Evolutionary conservation across 2,113 vertebrate genomes (phyloP), one percentile per base, ranked within the genome.

Genomic region (Apistogramma diplotaenia): DNA sequence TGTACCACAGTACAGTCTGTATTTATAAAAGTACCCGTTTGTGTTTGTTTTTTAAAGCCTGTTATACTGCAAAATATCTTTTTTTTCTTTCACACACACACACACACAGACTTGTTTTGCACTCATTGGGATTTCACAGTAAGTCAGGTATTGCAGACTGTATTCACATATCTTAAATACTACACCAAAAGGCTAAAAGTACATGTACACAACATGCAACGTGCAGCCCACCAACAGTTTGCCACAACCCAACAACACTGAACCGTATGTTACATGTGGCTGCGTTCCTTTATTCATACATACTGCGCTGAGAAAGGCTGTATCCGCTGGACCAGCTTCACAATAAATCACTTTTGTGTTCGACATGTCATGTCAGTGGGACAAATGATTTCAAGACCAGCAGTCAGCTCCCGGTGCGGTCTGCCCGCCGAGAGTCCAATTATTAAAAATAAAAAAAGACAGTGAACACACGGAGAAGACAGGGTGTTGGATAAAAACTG

Each of bases 311-410:
- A 27, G 40, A 27, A 6, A 65, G 61, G 61, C 23, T 18, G 2
- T 19, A 8, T 67, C 62, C 23, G 15, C 62, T 19, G 40, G 49
- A 51, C 3, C 49, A 51, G 46, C 46, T 49, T 49, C 16, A 49
- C 16, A 49, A 18, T 19, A 49, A 49, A 49, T 49, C 46, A 49
- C 46, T 49, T 15, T 3, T 18, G 49, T 2, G 25, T 21, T 43
- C 0, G 8, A n/a, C 18, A n/a, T 43, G 8, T 0, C 0, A 13
- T 2, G 40, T 12, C 40, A 43, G 40, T 43, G 40, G 60, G 35
- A 25, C 10, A 15, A 13, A 13, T 15, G 40, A 43, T 43, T 43
- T 43, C 40, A 43, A 43, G 40, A 43, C 40, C 61, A 1, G 0
- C 15, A 3, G 37, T 27, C 37, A 46, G 5, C 37, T 67, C 61